These are phyloP conservation scores for Manduca sexta DNA, from an alignment of 1,140 invertebrate species.

Conservation along the genomic window DNA sequence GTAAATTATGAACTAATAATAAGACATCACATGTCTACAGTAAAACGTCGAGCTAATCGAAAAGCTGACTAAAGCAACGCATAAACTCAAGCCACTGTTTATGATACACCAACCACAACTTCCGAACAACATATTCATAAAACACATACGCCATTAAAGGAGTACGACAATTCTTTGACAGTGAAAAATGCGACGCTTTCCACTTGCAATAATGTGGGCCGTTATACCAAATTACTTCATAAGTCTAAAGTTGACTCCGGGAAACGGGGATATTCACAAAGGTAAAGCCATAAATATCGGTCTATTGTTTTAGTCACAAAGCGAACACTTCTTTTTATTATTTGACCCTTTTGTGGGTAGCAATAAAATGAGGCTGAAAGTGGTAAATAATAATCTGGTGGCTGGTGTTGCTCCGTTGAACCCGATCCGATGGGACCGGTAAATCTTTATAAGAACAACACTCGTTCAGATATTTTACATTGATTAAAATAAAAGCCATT, in stretches of 20 bases:
- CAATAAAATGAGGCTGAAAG: constrained; percentile 28
- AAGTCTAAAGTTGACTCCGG: constrained; percentile 6
- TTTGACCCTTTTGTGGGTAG: constrained; percentile 30
- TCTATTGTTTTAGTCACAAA: constrained; percentile 25
- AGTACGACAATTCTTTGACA: constrained; percentile 12
- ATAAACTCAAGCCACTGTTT: constrained; percentile 13
- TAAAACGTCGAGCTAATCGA: not conserved
- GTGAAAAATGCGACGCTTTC: constrained; percentile 10
- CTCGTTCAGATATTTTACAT: constrained; percentile 19
- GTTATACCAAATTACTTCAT: constrained; percentile 16
- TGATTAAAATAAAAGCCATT: constrained; percentile 18
- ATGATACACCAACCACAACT: constrained; percentile 1
- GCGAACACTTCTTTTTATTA: constrained; percentile 28
- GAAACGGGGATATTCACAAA: constrained; percentile 5
- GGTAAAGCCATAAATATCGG: constrained; percentile 27
- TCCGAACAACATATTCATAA: constrained; percentile 14
- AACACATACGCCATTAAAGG: constrained; percentile 7
- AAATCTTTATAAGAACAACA: constrained; percentile 21
- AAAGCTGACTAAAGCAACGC: not conserved
- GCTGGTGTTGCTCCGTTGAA: constrained; percentile 21
- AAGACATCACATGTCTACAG: constrained; percentile 7
- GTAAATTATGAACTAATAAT: no score
- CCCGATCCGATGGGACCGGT: constrained; percentile 14
- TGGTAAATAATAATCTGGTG: constrained; percentile 32
- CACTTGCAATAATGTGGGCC: constrained; percentile 8